Base-by-base conservation (phyloP, 2,113 vertebrate genomes). In the Lanius collurio region DNA sequence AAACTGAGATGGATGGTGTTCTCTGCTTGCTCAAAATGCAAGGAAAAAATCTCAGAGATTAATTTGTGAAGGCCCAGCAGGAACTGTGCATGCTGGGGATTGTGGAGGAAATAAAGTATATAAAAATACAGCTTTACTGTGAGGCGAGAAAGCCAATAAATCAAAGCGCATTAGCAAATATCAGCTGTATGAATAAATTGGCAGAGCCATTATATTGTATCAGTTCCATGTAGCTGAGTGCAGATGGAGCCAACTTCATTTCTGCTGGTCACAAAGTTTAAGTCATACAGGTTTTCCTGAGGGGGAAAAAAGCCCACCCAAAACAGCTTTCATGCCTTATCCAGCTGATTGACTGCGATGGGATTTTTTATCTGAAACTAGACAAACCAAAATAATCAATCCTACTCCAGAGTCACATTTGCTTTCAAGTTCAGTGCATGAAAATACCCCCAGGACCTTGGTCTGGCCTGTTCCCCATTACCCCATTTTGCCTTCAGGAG, bases 1-100 rank as follows among this genome's bases (percentile, higher is more conserved):
- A 42, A 76, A 88, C 41, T 0, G n/a, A 94, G 85, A 96, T 87
- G 91, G 89, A 93, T 93, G 90, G 56, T 80, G 80, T 49, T 74
- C 70, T 68, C 74, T 79, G 67, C 93, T 76, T 39, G 3, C 63
- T 44, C 23, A 57, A 93, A 87, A 47, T 0, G 0, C 65, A 30
- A 65, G 67, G 71, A 39, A 90, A 93, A 84, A 91, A 89, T 68
- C 95, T 44, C n/a, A 44, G 75, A 92, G 85, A 88, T 88, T 93
- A 91, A 96, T 93, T 95, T 94, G 63, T 39, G 87, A 79, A 83
- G 49, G 64, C 85, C 91, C 94, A 95, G 92, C 93, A 93, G 95
- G 92, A 97, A 35, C 64, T 84, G 57, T 80, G 85, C 52, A 75
- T 88, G 71, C 65, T 53, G 64, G 26, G 52, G 90, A 83, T 44